Evolutionary conservation across 2,888 invertebrate genomes (phyloP).

Genomic region (Andrena marginata): DNA sequence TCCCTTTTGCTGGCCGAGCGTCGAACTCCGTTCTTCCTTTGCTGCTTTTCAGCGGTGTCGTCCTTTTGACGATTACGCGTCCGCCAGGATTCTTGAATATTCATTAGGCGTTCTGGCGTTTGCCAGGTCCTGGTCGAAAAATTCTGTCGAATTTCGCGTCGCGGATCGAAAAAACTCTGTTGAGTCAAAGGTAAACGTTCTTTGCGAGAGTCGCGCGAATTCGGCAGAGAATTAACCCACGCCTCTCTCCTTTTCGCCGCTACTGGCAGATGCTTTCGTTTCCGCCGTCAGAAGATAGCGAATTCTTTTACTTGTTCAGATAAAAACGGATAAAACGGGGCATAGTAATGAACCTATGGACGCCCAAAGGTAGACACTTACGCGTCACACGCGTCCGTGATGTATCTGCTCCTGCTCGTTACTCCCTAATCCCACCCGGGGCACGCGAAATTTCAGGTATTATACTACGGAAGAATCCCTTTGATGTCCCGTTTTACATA

Average conservation of each 20-base stretch:
- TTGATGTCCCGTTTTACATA: constrained; percentile 72
- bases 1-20: constrained; percentile 80
- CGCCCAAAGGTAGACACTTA: constrained; percentile 26
- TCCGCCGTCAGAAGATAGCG: too few species aligned
- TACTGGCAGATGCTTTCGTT: neutral
- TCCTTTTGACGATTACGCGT: constrained; percentile 44
- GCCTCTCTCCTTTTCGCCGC: neutral
- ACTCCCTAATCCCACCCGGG: constrained; percentile 63
- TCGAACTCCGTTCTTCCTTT: constrained; percentile 74
- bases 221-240: neutral
- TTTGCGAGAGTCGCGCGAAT: neutral
- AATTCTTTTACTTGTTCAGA: neutral
- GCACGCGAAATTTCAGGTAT: constrained; percentile 68
- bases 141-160: constrained; percentile 9
- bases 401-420: constrained; percentile 36
- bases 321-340: neutral
- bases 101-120: constrained; percentile 38
- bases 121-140: constrained; percentile 12
- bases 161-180: neutral
- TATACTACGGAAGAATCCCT: constrained; percentile 69
- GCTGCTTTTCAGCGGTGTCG: constrained; percentile 47
- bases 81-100: constrained; percentile 46
- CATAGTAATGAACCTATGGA: neutral
- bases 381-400: constrained; percentile 38
- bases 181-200: neutral